Base-by-base conservation (phyloP, 1,140 invertebrate species). In the Monomorium pharaonis region DNA sequence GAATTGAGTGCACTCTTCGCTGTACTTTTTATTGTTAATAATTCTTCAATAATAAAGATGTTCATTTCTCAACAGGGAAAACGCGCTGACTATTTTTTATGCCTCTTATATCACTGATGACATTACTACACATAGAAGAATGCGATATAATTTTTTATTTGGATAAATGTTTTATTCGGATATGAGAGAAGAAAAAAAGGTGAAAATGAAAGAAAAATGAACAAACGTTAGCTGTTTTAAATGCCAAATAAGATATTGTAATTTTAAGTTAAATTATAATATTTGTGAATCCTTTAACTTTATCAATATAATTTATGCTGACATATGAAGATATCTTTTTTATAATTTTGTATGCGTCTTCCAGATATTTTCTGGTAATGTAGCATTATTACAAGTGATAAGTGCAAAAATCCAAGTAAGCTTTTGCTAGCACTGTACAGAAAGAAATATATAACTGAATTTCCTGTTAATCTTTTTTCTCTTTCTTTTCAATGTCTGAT, bases 11-110 rank as follows among this genome's bases (percentile, higher is more conserved):
- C 51, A 83, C 67, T 14, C n/a, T 72, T 83, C 16, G 54, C 49
- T 69, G 10, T 83, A 72, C 44, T 10, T 21, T 42, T 74, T 72
- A 58, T 58, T 83, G 67, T 83, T 83, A 83, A 4, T 44, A 70
- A 69, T 60, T 72, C 44, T 72, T 83, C 37, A 58, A 56, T 56
- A 81, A 83, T 83, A 83, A 83, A 83, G 51, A 56, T 27, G 21
- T 42, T 47, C 24, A 60, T 72, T 83, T 42, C 24, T 14, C 44
- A 80, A 24, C 44, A 33, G 27, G 37, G n/a, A 14, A 58, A 44
- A 47, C 14, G 3, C 14, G 3, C 14, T 78, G 24, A 33, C 14
- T 56, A 44, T 14, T 47, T 58, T 58, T 3, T 21, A 16, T 37
- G 14, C 14, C n/a, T 21, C n/a, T 21, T 24, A 44, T 44, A 44